Base-by-base conservation (phyloP, 2,113 vertebrate species). In the Hemiprocne comata region DNA sequence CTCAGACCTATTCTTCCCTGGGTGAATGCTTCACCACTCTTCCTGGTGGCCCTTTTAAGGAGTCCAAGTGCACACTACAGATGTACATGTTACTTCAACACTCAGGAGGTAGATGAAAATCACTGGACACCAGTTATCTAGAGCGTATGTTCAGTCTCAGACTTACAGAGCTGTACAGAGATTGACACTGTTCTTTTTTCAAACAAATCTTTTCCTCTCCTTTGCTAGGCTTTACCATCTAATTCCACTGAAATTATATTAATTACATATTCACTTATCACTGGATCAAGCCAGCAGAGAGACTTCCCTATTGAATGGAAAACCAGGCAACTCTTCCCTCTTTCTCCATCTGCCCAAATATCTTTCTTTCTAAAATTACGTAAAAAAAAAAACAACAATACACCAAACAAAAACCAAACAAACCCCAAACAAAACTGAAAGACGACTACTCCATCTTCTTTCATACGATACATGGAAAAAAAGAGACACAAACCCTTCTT, bases 41-140 rank as follows among this genome's bases (percentile, higher is more conserved):
- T 76, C 54, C 36, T 29, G 15, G 31, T 2, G 11, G 26, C 19
- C 28, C 19, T 40, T 51, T 29, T 40, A 61, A 61, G 26, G 9
- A 66, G 29, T 7, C 6, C 67, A 46, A 55, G 50, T 9, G 16
- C 11, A 54, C 44, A 14, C 9, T 26, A 44, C 8, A 80, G 64
- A 16, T 26, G 25, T 48, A 57, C 10, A 9, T 0, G 0, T 42
- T 78, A n/a, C 18, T 33, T 36, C 26, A 40, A 65, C 16, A 11
- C 46, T 53, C 5, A 0, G 53, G 13, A 82, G 54, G 46, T 8
- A 15, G 42, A 57, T 62, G 25, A 78, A 55, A 21, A 9, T 36
- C 67, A 60, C 44, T 75, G 31, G 61, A 51, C 33, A 55, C 25
- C 5, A 2, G 7, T 44, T 65, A 70, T 7, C 62, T 31, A 61